Conservation (phyloP, 2,113 vertebrate species). For the Cochlearius cochlearius region DNA sequence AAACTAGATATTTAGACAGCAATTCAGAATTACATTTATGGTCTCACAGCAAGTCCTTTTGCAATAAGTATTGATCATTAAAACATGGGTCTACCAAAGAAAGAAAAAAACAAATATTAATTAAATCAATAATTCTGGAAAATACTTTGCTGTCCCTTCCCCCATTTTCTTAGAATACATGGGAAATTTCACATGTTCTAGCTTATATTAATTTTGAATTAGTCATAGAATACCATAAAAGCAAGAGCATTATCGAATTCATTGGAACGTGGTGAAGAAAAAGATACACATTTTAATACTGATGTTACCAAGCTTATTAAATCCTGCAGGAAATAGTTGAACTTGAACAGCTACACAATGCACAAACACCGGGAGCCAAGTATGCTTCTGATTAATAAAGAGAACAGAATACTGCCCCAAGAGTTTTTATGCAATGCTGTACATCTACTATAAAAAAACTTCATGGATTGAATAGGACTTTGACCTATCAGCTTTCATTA, state of each 20-base stretch:
- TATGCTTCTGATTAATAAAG: constrained; percentile 19
- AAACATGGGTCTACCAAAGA: not conserved
- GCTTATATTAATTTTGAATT: not conserved
- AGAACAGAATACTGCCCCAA: not conserved
- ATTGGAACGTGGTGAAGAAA: not conserved
- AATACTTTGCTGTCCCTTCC: not conserved
- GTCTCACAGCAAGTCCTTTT: not conserved
- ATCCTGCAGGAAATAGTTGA: constrained; percentile 47
- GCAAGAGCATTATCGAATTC: not conserved
- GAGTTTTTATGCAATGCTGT: not conserved
- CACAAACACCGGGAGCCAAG: constrained; percentile 6
- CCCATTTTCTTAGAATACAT: not conserved
- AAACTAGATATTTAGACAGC: not conserved
- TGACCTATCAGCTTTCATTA: not conserved
- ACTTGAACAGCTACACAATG: not conserved
- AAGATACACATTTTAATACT: constrained; percentile 44
- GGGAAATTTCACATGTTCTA: not conserved
- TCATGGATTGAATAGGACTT: not conserved
- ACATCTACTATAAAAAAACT: not conserved
- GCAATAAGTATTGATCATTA: not conserved
- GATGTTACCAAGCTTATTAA: constrained; percentile 44
- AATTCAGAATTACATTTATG: not conserved
- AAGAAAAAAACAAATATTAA: not conserved
- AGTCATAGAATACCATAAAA: not conserved
- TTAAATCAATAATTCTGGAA: not conserved